Percentiles rank a stretch among this genome's conserved stretches.
Conservation (phyloP, 2,797 vertebrate genomes). For the Argya squamiceps region DNA sequence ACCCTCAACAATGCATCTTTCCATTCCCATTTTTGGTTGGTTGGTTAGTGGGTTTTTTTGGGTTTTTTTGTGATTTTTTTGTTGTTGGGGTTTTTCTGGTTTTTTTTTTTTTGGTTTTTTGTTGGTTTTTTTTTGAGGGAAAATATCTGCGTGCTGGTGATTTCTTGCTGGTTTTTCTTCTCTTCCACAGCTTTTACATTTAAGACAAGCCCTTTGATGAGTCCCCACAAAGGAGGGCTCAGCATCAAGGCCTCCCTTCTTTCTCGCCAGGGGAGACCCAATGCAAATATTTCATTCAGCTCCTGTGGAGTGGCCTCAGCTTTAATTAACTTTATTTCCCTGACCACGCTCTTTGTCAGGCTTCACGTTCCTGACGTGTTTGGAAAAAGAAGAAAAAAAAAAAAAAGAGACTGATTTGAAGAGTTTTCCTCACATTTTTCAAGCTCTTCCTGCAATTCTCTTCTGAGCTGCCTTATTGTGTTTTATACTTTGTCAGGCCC, state of each 20-base stretch:
- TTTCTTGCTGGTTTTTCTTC: neutral
- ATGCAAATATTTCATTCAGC: neutral
- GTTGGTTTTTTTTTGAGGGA: rapidly evolving
- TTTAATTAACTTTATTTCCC: neutral
- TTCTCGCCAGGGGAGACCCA: neutral
- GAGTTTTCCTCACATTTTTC: neutral
- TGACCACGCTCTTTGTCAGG: neutral
- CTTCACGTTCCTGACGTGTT: neutral
- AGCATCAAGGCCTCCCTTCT: neutral
- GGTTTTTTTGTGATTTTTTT: too few relatives aligned
- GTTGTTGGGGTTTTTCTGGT: too few relatives aligned
- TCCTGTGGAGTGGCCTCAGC: neutral
- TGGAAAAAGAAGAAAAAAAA: neutral
- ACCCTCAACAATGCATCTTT: rapidly evolving
- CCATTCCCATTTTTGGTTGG: too few relatives aligned
- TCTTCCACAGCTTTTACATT: neutral
- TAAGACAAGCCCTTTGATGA: neutral
- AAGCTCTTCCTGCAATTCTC: neutral
- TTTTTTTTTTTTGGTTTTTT: too few relatives aligned
- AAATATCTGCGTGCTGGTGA: neutral
- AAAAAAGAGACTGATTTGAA: neutral
- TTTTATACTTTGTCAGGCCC: neutral
- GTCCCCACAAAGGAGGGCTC: neutral
- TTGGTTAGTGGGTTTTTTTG: too few relatives aligned
- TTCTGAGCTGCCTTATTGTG: neutral